phyloP scores from a whole-genome alignment of 2,888 invertebrate species.

The Lasioglossum leucozonium region DNA sequence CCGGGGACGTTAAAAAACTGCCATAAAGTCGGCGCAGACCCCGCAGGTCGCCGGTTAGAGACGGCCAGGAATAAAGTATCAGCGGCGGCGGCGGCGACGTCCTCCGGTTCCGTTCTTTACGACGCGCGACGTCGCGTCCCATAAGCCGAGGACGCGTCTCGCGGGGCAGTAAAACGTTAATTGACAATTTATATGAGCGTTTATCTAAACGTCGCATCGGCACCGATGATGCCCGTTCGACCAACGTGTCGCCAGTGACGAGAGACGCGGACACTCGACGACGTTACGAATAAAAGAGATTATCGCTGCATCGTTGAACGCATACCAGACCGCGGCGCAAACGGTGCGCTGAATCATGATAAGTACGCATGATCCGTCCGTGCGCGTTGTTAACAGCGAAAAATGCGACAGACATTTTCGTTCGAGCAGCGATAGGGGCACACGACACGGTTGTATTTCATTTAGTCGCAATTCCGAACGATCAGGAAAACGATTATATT shows the following conservation, averaged over 20 bases:
- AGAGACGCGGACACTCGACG: neutral
- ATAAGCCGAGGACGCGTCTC: constrained; percentile 41
- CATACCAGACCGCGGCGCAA: neutral
- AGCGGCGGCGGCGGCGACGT: no score
- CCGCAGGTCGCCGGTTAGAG: constrained; percentile 29
- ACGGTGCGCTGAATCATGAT: neutral
- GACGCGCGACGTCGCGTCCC: no score
- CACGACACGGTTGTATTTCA: neutral
- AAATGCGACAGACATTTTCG: neutral
- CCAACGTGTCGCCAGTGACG: neutral
- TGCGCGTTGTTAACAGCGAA: neutral
- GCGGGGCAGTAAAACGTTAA: constrained; percentile 63
- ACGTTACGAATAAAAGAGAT: neutral
- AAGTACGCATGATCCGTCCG: neutral
- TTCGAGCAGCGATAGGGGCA: neutral
- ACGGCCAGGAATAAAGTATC: constrained; percentile 46
- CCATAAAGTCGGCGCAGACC: constrained; percentile 41
- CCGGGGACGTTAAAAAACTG: constrained; percentile 20
- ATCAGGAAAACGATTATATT: neutral
- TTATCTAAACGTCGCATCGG: constrained; percentile 60
- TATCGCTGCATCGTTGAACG: neutral
- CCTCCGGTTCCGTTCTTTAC: constrained; percentile 47
- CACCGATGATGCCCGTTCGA: neutral
- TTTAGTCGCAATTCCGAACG: neutral
- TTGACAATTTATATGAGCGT: constrained; percentile 66